A percentile compares a stretch with the other conserved stretches of the same genome.
phyloP scores from a whole-genome alignment of 2,888 invertebrate genomes.

The Pristionchus exspectatus region DNA sequence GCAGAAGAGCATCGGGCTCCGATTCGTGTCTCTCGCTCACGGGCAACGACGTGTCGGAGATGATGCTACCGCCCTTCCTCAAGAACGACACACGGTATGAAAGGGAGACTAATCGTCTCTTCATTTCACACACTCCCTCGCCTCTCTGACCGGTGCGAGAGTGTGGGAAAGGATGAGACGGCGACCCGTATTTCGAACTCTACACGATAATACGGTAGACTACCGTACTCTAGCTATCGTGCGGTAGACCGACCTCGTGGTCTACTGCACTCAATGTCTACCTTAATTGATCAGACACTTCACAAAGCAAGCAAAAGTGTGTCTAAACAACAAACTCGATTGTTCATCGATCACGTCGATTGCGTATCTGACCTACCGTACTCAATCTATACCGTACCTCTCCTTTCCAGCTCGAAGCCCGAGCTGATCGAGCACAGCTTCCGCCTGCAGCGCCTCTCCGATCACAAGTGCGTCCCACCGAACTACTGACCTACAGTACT shows the following conservation, averaged over 20 bases:
- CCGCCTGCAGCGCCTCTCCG: conserved; percentile 40
- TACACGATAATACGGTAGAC: too few species aligned
- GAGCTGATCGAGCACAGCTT: conserved; percentile 46
- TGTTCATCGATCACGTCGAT: neutral
- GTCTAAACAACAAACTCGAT: too few species aligned
- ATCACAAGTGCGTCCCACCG: neutral
- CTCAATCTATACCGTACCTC: neutral
- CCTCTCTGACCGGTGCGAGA: too few species aligned
- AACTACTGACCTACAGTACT: neutral
- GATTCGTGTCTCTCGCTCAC: neutral
- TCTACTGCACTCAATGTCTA: too few species aligned
- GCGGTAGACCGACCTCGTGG: too few species aligned
- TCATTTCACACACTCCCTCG: too few species aligned
- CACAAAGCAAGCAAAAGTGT: too few species aligned
- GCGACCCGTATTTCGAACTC: too few species aligned
- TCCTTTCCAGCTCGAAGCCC: neutral
- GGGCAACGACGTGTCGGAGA: conserved; percentile 38
- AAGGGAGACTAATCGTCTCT: neutral
- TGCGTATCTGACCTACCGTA: neutral
- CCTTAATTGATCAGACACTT: too few species aligned
- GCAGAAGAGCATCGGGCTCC: conserved; percentile 16
- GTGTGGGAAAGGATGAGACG: too few species aligned
- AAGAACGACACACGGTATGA: neutral
- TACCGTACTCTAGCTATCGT: too few species aligned
- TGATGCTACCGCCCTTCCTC: conserved; percentile 39